Conservation (phyloP, 2,888 invertebrate genomes). For the Archips xylosteana region DNA sequence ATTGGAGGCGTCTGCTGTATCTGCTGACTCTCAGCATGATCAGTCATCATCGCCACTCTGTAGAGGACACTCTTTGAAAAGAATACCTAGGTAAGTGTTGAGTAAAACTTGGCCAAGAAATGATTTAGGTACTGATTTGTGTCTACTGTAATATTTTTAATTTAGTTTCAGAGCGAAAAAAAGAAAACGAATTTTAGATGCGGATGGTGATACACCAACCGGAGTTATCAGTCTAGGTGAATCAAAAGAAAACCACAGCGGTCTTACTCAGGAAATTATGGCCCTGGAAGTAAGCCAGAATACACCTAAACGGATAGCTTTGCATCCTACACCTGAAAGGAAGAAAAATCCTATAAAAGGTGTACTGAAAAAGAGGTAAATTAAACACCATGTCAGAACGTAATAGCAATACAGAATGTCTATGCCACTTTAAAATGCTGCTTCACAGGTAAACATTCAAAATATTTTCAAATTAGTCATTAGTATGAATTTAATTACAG, state of each 20-base stretch:
- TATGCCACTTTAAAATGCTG: background rate
- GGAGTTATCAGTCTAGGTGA: conserved; percentile 73
- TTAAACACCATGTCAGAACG: too few species aligned
- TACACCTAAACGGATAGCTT: conserved; percentile 88
- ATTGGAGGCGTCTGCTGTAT: conserved; percentile 74
- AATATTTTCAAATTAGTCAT: background rate
- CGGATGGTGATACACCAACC: conserved; percentile 77
- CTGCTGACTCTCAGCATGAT: conserved; percentile 80
- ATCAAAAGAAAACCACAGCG: conserved; percentile 84
- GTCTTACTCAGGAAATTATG: conserved; percentile 90
- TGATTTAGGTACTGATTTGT: background rate
- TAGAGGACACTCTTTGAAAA: conserved; percentile 79
- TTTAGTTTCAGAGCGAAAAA: conserved; percentile 84
- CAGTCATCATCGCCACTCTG: conserved; percentile 85
- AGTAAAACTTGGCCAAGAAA: background rate
- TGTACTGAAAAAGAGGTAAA: conserved; percentile 86
- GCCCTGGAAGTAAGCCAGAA: conserved; percentile 88
- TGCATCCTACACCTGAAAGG: conserved; percentile 79
- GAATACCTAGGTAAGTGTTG: conserved; percentile 75
- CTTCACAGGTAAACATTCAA: background rate
- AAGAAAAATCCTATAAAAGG: conserved; percentile 84
- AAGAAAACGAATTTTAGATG: conserved; percentile 85
- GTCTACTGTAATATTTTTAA: background rate
- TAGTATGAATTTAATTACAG: conserved; percentile 53
- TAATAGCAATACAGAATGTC: background rate